Percentiles rank a stretch among this genome's conserved stretches.
Conservation (phyloP, 1,140 invertebrate species). For the Harlomillsia oculata region DNA sequence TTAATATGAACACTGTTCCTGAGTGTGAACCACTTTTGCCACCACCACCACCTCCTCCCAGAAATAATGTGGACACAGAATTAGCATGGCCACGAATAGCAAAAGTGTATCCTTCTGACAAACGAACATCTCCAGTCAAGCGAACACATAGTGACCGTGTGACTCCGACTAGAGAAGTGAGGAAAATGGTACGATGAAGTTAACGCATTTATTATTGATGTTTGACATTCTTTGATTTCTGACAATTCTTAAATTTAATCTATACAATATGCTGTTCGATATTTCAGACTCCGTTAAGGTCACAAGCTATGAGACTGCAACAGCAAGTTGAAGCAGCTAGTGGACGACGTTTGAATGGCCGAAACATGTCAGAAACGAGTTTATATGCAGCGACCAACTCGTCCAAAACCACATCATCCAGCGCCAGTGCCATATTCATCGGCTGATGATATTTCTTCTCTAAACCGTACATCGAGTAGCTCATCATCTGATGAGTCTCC, state of each 20-base stretch:
- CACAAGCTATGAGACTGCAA: conserved; percentile 9
- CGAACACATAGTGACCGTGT: conserved; percentile 34
- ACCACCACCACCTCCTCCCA: conserved; percentile 29
- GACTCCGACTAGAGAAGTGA: conserved; percentile 30
- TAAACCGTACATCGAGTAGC: conserved; percentile 64
- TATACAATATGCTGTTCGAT: too few relatives aligned
- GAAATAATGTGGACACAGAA: conserved; percentile 27
- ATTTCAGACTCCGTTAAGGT: conserved; percentile 8
- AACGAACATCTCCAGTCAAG: conserved; percentile 33
- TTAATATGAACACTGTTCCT: conserved; percentile 31
- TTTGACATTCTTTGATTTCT: too few relatives aligned
- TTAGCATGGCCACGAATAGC: conserved; percentile 33
- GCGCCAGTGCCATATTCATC: conserved; percentile 52
- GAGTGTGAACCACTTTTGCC: conserved; percentile 22
- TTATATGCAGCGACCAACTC: conserved; percentile 15
- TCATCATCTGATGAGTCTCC: conserved; percentile 62
- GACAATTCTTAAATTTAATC: too few relatives aligned
- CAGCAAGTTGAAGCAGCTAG: conserved; percentile 6
- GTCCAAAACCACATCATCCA: conserved; percentile 18
- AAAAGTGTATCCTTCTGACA: conserved; percentile 34
- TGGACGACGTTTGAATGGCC: conserved; percentile 11
- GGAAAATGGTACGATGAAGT: too few relatives aligned
- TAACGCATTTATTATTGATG: too few relatives aligned
- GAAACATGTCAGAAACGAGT: conserved; percentile 29
- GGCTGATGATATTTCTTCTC: conserved; percentile 65